These are phyloP conservation scores for Thalassophryne amazonica DNA, from an alignment of 2,797 vertebrate species.

Conservation along the genomic window DNA sequence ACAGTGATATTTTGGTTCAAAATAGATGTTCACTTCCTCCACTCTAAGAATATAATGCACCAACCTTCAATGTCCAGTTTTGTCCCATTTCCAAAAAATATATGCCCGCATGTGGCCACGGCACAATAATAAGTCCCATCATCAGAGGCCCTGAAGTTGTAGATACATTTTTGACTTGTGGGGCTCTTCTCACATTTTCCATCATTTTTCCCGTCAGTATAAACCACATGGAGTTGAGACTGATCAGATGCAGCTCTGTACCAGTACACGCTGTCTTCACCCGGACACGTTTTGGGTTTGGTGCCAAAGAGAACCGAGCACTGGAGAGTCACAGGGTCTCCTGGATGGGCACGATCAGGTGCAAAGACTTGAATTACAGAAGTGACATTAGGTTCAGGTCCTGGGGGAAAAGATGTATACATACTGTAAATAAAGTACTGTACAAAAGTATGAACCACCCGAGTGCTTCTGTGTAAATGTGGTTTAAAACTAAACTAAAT, in stretches of 20 bases:
- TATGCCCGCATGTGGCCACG: constrained; percentile 18
- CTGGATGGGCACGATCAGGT: neutral
- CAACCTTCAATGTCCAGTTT: constrained; percentile 14
- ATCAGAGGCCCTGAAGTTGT: constrained; percentile 26
- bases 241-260: constrained; percentile 5
- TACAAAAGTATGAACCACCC: neutral
- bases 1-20: too few species aligned
- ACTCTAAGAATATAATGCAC: neutral
- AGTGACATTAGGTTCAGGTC: neutral
- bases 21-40: too few species aligned
- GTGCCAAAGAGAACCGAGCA: constrained; percentile 8
- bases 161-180: constrained; percentile 3
- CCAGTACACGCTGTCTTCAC: constrained; percentile 14
- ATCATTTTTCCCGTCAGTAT: neutral
- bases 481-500: too few species aligned
- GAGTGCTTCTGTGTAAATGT: too few species aligned
- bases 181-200: neutral
- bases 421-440: neutral
- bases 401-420: neutral
- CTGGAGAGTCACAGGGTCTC: constrained; percentile 1
- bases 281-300: neutral
- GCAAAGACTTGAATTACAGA: neutral
- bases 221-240: neutral
- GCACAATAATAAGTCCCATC: constrained; percentile 22
- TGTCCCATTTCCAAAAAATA: neutral